Conservation (phyloP, 2,888 invertebrate species). For the Latrodectus hesperus region DNA sequence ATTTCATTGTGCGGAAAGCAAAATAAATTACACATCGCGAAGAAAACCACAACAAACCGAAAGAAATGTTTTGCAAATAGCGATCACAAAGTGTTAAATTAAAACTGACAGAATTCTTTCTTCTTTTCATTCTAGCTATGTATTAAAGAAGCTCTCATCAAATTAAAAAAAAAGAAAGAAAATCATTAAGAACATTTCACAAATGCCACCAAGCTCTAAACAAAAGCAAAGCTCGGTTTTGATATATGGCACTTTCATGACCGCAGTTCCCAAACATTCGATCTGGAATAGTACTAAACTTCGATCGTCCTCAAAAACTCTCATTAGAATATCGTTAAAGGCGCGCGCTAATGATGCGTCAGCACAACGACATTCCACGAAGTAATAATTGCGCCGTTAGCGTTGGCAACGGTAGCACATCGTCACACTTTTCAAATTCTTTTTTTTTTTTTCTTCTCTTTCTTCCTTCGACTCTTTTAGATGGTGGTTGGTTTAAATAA, state of each 20-base stretch:
- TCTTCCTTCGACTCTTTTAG: constrained; percentile 9
- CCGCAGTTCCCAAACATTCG: constrained; percentile 35
- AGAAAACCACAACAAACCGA: too few relatives aligned
- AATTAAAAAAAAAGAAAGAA: background rate
- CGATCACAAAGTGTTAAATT: too few relatives aligned
- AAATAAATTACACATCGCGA: too few relatives aligned
- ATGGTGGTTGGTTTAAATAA: constrained; percentile 24
- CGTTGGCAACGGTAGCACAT: constrained; percentile 34
- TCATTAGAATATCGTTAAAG: constrained; percentile 64
- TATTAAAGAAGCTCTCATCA: too few relatives aligned
- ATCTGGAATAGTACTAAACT: constrained; percentile 35
- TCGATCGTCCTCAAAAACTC: constrained; percentile 61
- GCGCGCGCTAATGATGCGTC: constrained; percentile 53
- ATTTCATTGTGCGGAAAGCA: too few relatives aligned
- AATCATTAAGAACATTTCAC: background rate
- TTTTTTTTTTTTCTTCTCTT: background rate
- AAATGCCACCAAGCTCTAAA: constrained; percentile 37
- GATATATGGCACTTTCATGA: constrained; percentile 48
- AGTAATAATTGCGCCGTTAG: constrained; percentile 61
- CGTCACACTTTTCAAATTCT: background rate
- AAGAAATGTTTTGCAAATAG: too few relatives aligned
- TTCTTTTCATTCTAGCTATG: too few relatives aligned
- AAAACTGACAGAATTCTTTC: too few relatives aligned
- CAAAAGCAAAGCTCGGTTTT: constrained; percentile 22
- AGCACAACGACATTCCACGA: constrained; percentile 42